Base-by-base conservation (phyloP, 2,888 invertebrate genomes). In the Cyrtodaria siliqua region DNA sequence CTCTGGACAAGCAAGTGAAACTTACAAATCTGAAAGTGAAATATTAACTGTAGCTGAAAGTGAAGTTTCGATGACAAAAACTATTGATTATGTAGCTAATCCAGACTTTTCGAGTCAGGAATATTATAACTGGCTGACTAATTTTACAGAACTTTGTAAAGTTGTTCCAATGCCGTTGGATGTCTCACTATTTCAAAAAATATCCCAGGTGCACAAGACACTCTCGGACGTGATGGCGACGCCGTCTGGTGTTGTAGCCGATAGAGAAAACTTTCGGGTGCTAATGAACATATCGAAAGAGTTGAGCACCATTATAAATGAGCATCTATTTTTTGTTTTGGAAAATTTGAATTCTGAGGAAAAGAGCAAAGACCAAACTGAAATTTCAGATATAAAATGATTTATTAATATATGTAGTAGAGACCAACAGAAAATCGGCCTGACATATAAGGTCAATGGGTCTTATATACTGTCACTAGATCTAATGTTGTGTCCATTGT, bases 121-220 rank as follows among this genome's bases (percentile, higher is more conserved):
- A 12, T 92, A 92, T 57, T 92, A 90, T 56, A 89, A 91, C 79
- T 92, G 92, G 92, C 79, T 92, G 67, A 89, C 90, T 2, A 86
- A 75, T 42, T 92, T 92, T 70, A 90, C 90, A 6, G 90, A 91
- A 56, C 74, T 86, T 14, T 90, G 90, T 81, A 91, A 89, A 76
- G 70, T 86, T 2, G 79, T 90, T 33, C 83, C 89, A 1, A 86
- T 92, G 83, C 92, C 92, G 1, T 67, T 92, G 12, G 87, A 88
- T 24, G 83, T 86, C 33, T 87, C 87, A 16, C 74, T 89, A 27
- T 92, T 91, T 66, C 90, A 90, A 70, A 90, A 90, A 62, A 91
- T 92, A 52, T 91, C 89, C 50, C 91, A 91, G 61, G 90, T 92
- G 2, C 91, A 92, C 50, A 92, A 92, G 67, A 89, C 89, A 16